These are phyloP conservation scores for Rapana venosa DNA, from an alignment of 2,888 invertebrate genomes.

Conservation along the genomic window DNA sequence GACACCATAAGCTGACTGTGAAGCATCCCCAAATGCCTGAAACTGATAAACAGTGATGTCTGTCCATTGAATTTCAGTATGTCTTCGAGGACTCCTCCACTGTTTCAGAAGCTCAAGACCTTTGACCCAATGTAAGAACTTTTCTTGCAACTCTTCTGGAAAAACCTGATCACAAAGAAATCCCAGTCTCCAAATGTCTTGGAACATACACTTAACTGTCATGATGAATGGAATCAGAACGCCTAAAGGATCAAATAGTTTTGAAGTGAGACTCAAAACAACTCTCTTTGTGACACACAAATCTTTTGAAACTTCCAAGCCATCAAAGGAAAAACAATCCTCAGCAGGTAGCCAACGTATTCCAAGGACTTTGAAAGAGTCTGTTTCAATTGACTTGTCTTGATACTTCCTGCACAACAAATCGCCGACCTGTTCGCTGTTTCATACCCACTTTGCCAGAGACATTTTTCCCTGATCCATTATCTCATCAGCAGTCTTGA, in stretches of 20 bases:
- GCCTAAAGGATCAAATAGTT: no score
- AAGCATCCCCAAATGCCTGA: background rate
- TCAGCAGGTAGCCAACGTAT: background rate
- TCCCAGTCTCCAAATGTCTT: background rate
- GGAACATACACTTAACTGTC: background rate
- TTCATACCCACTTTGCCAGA: background rate
- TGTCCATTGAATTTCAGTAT: background rate
- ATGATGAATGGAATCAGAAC: background rate
- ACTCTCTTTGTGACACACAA: background rate
- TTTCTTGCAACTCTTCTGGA: background rate
- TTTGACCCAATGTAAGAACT: background rate
- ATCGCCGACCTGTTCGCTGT: background rate
- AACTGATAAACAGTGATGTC: background rate
- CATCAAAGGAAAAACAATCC: background rate
- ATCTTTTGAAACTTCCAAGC: background rate
- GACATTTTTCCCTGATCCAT: background rate
- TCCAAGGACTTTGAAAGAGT: background rate
- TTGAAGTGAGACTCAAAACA: background rate
- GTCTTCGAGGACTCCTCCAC: constrained; percentile 10
- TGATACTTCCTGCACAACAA: background rate
- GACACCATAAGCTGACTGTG: background rate
- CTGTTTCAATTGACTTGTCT: background rate
- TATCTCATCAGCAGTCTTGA: background rate
- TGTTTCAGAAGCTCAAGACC: background rate
- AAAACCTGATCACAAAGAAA: background rate